phyloP scores from a whole-genome alignment of 1,140 invertebrate genomes.

The Manduca sexta region DNA sequence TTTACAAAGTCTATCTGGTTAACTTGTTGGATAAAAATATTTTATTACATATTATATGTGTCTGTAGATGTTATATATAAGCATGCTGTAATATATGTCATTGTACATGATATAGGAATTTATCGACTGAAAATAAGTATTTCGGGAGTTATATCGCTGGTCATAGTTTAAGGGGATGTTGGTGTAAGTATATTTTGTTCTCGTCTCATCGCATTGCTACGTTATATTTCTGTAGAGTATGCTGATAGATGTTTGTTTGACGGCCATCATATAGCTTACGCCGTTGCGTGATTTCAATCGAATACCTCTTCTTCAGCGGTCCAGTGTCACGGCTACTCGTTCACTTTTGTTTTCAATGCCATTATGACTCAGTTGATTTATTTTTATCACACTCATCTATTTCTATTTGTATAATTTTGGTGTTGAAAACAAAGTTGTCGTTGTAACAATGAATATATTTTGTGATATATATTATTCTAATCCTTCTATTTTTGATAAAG shows the following conservation, averaged over 20 bases:
- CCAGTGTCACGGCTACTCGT: slow-evolving; percentile 61
- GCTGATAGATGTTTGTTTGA: slow-evolving; percentile 10
- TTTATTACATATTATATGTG: slow-evolving; percentile 53
- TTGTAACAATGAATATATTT: slow-evolving; percentile 71
- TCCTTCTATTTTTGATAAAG: slow-evolving; percentile 72
- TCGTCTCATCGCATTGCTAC: not conserved
- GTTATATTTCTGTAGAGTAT: slow-evolving; percentile 17
- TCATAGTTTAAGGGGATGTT: slow-evolving; percentile 17
- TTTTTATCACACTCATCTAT: slow-evolving; percentile 1
- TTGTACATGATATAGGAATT: slow-evolving; percentile 31
- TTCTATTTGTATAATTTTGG: slow-evolving; percentile 26
- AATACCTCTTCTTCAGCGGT: slow-evolving; percentile 70
- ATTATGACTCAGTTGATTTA: slow-evolving; percentile 9
- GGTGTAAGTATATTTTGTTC: slow-evolving; percentile 12
- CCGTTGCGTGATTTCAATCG: slow-evolving; percentile 40
- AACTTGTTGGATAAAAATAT: slow-evolving; percentile 50
- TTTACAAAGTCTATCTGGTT: slow-evolving; percentile 66
- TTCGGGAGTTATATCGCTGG: slow-evolving; percentile 30
- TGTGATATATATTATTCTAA: slow-evolving; percentile 71
- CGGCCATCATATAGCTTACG: not conserved
- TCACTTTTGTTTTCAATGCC: slow-evolving; percentile 61
- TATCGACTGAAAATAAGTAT: slow-evolving; percentile 51
- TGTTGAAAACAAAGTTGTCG: slow-evolving; percentile 59
- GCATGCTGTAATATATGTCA: slow-evolving; percentile 46
- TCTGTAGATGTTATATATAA: slow-evolving; percentile 41